Conservation (phyloP, 2,113 vertebrate genomes). For the Redunca redunca region DNA sequence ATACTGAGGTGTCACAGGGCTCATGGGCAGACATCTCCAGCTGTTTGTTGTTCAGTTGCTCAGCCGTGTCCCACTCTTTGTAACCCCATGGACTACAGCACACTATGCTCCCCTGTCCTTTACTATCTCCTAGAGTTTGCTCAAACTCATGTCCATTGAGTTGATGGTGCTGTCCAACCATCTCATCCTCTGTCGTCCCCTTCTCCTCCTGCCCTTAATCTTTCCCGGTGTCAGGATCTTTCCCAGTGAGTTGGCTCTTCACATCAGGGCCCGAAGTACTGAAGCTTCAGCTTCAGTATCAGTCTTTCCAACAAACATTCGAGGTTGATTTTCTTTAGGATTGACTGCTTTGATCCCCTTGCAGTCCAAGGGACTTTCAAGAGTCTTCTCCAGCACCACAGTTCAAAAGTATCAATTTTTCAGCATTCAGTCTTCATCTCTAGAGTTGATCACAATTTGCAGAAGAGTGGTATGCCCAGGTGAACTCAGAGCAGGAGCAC, state of each 20-base stretch:
- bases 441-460: not conserved
- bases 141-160: not conserved
- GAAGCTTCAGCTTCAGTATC: not conserved
- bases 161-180: not conserved
- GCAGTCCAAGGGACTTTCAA: not conserved
- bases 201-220: not conserved
- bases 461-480: not conserved
- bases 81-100: not conserved
- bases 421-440: not conserved
- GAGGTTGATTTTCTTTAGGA: not conserved
- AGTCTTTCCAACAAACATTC: not conserved
- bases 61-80: not conserved
- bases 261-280: not conserved
- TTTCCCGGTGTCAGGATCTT: not conserved
- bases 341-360: not conserved
- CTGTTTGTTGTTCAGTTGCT: not conserved
- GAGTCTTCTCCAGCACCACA: not conserved
- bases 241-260: not conserved
- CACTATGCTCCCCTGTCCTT: not conserved
- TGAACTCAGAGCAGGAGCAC: not conserved
- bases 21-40: not conserved
- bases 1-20: not conserved
- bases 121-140: not conserved
- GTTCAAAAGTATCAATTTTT: not conserved
- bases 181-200: not conserved